phyloP scores from a whole-genome alignment of 1,140 invertebrate species.

The Drosophila persimilis region DNA sequence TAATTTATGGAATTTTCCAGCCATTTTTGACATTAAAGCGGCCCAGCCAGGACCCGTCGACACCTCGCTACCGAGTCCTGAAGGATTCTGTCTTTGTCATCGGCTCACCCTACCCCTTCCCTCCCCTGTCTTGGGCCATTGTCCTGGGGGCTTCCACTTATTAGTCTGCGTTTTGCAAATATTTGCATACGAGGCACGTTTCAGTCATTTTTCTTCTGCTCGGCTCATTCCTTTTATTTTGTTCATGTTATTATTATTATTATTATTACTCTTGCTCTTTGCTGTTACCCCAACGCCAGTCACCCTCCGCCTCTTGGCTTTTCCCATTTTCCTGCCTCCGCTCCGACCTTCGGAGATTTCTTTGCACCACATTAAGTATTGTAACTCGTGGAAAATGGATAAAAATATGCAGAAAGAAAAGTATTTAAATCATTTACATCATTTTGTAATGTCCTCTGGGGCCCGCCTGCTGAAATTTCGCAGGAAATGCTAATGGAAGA shows the following conservation, averaged over 20 bases:
- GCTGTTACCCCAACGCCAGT: background rate
- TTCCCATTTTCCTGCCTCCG: slow-evolving; percentile 22
- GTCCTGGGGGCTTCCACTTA: slow-evolving; percentile 57
- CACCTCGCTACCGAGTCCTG: slow-evolving; percentile 11
- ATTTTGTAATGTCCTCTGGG: slow-evolving; percentile 11
- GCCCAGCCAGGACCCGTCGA: background rate
- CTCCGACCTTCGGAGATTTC: slow-evolving; percentile 59
- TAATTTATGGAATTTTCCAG: slow-evolving; percentile 48
- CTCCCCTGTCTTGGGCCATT: slow-evolving; percentile 16
- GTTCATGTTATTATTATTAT: slow-evolving; percentile 67
- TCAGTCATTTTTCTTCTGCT: slow-evolving; percentile 66
- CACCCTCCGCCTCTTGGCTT: background rate
- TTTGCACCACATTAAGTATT: slow-evolving; percentile 61
- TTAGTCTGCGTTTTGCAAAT: slow-evolving; percentile 77
- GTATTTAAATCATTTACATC: slow-evolving; percentile 36
- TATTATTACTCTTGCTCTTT: slow-evolving; percentile 42
- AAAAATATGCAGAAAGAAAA: slow-evolving; percentile 32
- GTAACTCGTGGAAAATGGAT: slow-evolving; percentile 12
- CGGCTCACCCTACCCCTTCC: slow-evolving; percentile 7
- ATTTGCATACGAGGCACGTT: slow-evolving; percentile 81
- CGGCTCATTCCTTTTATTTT: slow-evolving; percentile 55
- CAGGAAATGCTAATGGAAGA: background rate
- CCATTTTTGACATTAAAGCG: slow-evolving; percentile 10
- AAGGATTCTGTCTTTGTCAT: slow-evolving; percentile 32
- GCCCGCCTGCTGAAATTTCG: background rate